Evolutionary conservation across 1,140 invertebrate species (phyloP).

Genomic region (Chelonus insularis): DNA sequence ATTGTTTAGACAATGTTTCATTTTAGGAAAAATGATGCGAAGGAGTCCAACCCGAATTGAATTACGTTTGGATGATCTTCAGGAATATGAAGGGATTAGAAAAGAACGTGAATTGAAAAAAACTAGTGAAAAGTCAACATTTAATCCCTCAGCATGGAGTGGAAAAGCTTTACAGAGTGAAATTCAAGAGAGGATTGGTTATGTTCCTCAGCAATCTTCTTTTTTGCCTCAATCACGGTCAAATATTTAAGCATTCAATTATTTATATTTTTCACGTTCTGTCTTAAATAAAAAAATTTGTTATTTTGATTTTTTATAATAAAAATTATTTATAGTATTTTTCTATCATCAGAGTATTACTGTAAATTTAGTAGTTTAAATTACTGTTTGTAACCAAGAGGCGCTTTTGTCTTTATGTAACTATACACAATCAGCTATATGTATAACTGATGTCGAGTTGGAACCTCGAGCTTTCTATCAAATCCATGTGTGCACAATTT

Average conservation of each 20-base stretch:
- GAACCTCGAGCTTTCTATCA: no score
- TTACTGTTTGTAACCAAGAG: no score
- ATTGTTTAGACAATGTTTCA: no score
- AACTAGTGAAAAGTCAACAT: constrained; percentile 58
- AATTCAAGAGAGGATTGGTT: constrained; percentile 72
- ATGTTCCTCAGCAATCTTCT: constrained; percentile 52
- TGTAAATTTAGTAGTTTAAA: no score
- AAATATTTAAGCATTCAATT: constrained; percentile 37
- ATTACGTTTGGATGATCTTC: constrained; percentile 74
- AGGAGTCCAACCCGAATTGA: constrained; percentile 76
- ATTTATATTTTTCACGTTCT: constrained; percentile 4
- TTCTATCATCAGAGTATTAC: no score
- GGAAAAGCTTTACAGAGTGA: constrained; percentile 63
- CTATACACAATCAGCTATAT: no score
- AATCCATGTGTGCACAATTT: no score
- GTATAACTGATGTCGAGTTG: no score
- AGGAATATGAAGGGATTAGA: constrained; percentile 69
- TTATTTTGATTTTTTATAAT: no score
- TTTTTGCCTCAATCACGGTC: constrained; percentile 42
- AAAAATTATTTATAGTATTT: no score
- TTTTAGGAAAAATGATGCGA: constrained; percentile 76
- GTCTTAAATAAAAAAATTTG: constrained; percentile 13
- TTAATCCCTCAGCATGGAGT: constrained; percentile 56
- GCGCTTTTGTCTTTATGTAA: no score
- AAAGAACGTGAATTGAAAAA: constrained; percentile 61